Evolutionary conservation across 2,888 invertebrate genomes (phyloP).

Genomic region (Heteromurus nitidus): DNA sequence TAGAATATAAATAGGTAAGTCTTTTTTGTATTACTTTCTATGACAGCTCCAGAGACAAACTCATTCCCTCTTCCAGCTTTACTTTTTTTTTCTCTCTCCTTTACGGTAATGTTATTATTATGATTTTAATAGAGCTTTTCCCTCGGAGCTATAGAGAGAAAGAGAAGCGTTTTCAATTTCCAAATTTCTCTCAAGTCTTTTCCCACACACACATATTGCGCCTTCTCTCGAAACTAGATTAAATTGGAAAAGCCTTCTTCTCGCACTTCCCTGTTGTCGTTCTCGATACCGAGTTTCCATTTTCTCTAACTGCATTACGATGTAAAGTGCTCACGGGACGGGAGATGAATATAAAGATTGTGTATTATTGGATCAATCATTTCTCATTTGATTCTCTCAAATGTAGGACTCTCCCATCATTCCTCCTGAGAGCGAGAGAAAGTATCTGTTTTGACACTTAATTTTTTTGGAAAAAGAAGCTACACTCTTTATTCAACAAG

Average conservation of each 20-base stretch:
- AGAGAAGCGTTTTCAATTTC: slow-evolving; percentile 65
- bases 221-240: background rate
- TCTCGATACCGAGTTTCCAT: background rate
- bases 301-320: background rate
- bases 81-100: slow-evolving; percentile 51
- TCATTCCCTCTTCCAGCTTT: too few species aligned
- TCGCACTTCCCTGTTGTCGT: too few species aligned
- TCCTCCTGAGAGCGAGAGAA: too few species aligned
- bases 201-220: background rate
- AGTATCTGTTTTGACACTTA: too few species aligned
- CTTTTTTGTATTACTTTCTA: background rate
- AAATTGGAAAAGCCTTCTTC: background rate
- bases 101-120: slow-evolving; percentile 64
- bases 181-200: slow-evolving; percentile 2
- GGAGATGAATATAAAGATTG: background rate
- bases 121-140: slow-evolving; percentile 65
- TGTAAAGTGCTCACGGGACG: background rate
- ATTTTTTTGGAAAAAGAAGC: too few species aligned
- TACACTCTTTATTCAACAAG: too few species aligned
- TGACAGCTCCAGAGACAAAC: background rate
- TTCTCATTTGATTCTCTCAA: slow-evolving; percentile 4
- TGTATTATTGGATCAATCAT: slow-evolving; percentile 2
- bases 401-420: too few species aligned
- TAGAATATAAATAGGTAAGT: too few species aligned
- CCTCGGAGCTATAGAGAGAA: slow-evolving; percentile 46